phyloP scores from a whole-genome alignment of 2,113 vertebrate species.

The Talpa occidentalis region DNA sequence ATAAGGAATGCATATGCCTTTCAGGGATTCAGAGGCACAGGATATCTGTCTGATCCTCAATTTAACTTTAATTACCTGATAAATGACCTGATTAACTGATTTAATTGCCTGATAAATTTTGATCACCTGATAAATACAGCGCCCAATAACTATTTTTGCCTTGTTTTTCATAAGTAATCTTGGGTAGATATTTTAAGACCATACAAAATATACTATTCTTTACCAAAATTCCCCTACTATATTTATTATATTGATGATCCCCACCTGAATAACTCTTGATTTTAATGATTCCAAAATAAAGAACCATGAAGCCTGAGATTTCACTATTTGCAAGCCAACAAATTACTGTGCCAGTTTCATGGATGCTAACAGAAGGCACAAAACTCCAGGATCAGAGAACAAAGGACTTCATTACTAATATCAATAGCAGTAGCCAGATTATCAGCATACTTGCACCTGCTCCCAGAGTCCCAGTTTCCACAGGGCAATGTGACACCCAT shows the following conservation, averaged over 20 bases:
- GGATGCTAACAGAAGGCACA: neutral
- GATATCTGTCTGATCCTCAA: neutral
- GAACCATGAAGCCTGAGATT: neutral
- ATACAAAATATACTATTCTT: slow-evolving; percentile 1
- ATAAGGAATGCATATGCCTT: neutral
- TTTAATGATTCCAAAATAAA: slow-evolving; percentile 3
- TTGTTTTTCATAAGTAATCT: slow-evolving; percentile 19
- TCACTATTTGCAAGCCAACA: neutral
- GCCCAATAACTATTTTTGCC: neutral
- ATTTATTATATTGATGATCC: neutral
- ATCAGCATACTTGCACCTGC: neutral
- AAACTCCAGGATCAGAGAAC: neutral
- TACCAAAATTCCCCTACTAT: neutral
- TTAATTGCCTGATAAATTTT: neutral
- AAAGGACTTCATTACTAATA: neutral
- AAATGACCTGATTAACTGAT: too few relatives aligned
- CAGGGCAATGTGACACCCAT: neutral
- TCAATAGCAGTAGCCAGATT: neutral
- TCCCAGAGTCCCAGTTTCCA: neutral
- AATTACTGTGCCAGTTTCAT: neutral
- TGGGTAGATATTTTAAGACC: neutral
- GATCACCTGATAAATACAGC: neutral
- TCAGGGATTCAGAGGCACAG: neutral
- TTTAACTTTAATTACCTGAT: neutral
- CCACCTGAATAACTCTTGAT: neutral